A percentile compares a stretch with the other conserved stretches of the same genome.
Conservation (phyloP, 2,888 invertebrate genomes). For the Cylloceria caligata region DNA sequence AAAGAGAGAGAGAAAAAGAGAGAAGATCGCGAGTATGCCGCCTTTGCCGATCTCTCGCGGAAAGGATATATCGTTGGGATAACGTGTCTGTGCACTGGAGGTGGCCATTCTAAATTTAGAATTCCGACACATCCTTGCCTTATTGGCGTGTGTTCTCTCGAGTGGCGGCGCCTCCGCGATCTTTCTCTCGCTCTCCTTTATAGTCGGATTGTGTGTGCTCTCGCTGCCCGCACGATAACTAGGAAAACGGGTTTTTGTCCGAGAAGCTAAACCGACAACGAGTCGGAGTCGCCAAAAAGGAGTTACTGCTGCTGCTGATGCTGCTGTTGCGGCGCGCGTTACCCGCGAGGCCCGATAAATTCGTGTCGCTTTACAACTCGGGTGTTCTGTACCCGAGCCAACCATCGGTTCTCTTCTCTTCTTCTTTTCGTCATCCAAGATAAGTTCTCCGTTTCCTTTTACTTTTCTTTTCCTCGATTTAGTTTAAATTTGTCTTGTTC, state of each 20-base stretch:
- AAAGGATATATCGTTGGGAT: slow-evolving; percentile 27
- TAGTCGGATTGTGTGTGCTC: slow-evolving; percentile 43
- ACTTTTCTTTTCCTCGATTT: slow-evolving; percentile 4
- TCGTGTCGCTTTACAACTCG: slow-evolving; percentile 54
- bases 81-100: slow-evolving; percentile 33
- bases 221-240: slow-evolving; percentile 49
- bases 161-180: slow-evolving; percentile 39
- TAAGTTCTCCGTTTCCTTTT: slow-evolving; percentile 3
- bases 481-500: not conserved
- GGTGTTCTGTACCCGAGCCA: slow-evolving; percentile 11
- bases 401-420: slow-evolving; percentile 24
- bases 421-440: slow-evolving; percentile 25
- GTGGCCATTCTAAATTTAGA: slow-evolving; percentile 61
- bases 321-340: slow-evolving; percentile 15
- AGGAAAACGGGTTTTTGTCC: slow-evolving; percentile 61
- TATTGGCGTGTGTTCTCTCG: slow-evolving; percentile 51
- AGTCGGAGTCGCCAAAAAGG: slow-evolving; percentile 55
- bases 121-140: slow-evolving; percentile 59
- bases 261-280: slow-evolving; percentile 39
- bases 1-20: too few relatives aligned
- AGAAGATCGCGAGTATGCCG: not conserved
- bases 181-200: slow-evolving; percentile 35
- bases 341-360: slow-evolving; percentile 54
- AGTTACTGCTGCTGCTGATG: slow-evolving; percentile 35
- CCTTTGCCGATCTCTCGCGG: slow-evolving; percentile 3